Base-by-base conservation (phyloP, 2,113 vertebrate genomes). In the Chloropsis cyanopogon region DNA sequence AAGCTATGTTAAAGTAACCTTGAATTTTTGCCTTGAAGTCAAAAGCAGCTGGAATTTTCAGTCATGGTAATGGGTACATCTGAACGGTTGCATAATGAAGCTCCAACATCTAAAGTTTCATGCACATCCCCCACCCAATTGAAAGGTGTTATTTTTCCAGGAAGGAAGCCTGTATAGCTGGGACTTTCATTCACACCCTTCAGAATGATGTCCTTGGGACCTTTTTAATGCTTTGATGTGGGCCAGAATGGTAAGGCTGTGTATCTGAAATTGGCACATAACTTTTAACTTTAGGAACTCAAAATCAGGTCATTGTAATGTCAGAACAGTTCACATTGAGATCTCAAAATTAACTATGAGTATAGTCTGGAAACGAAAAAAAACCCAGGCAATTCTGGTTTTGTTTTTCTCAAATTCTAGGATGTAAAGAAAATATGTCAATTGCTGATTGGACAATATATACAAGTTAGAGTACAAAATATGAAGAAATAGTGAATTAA, bases 1-100 rank as follows among this genome's bases (percentile, higher is more conserved):
- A 93, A 95, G 39, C 8, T 89, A 26, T 50, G 57, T 82, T 80
- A 84, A 93, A 92, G 65, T 85, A 94, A 82, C 35, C 76, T 91
- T 82, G 47, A 83, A 31, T 72, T 50, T 61, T 52, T 95, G 63
- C 69, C 89, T 88, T 79, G 75, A 94, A 87, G 88, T n/a, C 44
- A 92, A 84, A 93, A 91, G 39, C 52, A 31, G 44, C 69, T 89
- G 82, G 60, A 80, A 80, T 70, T 91, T 86, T 93, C 41, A 41
- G 22, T 49, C 60, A 54, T 46, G 42, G 69, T 75, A 81, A 57
- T 78, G 60, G 44, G 42, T 90, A 33, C 3, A 47, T 80, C 54
- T 71, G 68, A 80, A 41, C 16, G 33, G 35, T 29, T 70, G 69
- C 42, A 78, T 83, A 90, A 93, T 83, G 64, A 70, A 78, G 63